phyloP scores from a whole-genome alignment of 1,140 invertebrate genomes.

The Bactericera cockerelli region DNA sequence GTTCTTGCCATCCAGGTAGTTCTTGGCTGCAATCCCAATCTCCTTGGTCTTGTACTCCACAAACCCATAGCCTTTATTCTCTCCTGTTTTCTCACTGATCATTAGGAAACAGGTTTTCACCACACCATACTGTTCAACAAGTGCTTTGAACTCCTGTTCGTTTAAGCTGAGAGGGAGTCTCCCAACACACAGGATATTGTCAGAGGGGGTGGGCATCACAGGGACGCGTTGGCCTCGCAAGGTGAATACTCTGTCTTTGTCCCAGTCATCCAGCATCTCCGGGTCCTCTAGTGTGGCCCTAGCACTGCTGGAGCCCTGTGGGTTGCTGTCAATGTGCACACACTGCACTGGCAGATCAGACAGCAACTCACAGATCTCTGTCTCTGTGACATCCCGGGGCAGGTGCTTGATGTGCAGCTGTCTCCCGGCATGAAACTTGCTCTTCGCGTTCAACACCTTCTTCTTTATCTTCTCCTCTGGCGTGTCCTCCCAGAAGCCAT shows the following conservation, averaged over 20 bases:
- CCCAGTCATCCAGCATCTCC: conserved; percentile 30
- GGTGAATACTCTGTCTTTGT: conserved; percentile 26
- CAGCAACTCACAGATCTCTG: conserved; percentile 29
- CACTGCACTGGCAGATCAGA: conserved; percentile 28
- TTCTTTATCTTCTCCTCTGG: conserved; percentile 27
- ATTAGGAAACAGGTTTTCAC: conserved; percentile 37
- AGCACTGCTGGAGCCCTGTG: conserved; percentile 28
- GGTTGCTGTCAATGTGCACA: conserved; percentile 24
- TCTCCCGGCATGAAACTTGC: conserved; percentile 31
- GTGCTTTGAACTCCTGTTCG: conserved; percentile 33
- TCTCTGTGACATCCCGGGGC: conserved; percentile 31
- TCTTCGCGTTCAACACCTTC: conserved; percentile 27
- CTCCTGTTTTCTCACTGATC: conserved; percentile 36
- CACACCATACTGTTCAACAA: conserved; percentile 33
- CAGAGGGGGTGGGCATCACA: conserved; percentile 32
- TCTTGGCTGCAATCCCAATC: conserved; percentile 33
- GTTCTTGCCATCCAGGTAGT: conserved; percentile 33
- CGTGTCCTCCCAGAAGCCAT: conserved; percentile 29
- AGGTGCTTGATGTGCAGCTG: conserved; percentile 32
- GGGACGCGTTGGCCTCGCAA: conserved; percentile 31
- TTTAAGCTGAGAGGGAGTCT: conserved; percentile 33
- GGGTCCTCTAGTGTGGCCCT: conserved; percentile 28
- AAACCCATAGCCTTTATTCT: conserved; percentile 43
- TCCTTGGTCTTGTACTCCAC: conserved; percentile 38
- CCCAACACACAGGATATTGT: conserved; percentile 38